Conservation (phyloP, 2,888 invertebrate species). For the Cancer borealis region DNA sequence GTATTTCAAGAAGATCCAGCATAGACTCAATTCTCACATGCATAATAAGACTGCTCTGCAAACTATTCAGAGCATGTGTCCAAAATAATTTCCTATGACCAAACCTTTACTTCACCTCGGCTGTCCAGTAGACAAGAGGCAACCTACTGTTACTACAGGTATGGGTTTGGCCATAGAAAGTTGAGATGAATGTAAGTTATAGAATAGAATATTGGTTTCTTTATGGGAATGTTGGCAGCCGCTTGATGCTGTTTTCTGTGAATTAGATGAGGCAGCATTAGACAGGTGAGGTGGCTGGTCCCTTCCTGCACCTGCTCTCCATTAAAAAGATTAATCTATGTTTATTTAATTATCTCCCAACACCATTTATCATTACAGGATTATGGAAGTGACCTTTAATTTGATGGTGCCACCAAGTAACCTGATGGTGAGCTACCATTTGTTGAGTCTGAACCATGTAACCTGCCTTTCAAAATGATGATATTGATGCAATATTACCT, state of each 20-base stretch:
- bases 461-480: not conserved
- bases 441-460: too few relatives aligned
- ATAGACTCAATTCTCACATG: not conserved
- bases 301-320: conserved; percentile 30
- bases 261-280: conserved; percentile 25
- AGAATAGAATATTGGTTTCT: not conserved
- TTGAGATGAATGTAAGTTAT: not conserved
- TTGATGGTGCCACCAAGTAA: too few relatives aligned
- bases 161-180: conserved; percentile 27
- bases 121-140: not conserved
- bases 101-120: not conserved
- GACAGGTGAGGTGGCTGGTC: conserved; percentile 43
- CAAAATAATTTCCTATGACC: not conserved
- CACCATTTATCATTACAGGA: not conserved
- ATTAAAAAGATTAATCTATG: not conserved
- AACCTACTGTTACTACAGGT: not conserved
- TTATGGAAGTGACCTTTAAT: not conserved
- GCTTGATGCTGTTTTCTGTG: conserved; percentile 9
- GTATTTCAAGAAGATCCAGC: not conserved
- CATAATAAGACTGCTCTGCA: not conserved
- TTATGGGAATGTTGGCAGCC: conserved; percentile 27
- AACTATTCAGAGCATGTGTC: not conserved
- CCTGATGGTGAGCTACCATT: too few relatives aligned
- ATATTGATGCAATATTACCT: too few relatives aligned
- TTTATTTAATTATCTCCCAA: not conserved